Conservation (phyloP, 1,140 invertebrate genomes). For the Diploscapter pachys region DNA sequence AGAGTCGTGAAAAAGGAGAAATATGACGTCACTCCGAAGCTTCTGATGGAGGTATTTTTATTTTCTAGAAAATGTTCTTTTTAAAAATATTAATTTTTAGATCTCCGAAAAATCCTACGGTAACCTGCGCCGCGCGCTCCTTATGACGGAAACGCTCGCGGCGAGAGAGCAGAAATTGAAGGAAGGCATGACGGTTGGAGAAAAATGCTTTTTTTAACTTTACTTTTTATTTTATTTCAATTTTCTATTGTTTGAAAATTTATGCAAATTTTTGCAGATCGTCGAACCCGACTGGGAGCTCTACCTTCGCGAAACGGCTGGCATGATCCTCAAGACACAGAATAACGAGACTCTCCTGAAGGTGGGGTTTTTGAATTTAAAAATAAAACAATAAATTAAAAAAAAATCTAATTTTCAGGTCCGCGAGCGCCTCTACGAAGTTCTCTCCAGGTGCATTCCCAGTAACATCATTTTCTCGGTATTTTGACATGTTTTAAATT, state of each 20-base stretch:
- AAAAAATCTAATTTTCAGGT: slow-evolving; percentile 56
- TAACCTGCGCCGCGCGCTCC: slow-evolving; percentile 85
- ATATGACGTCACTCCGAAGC: not conserved
- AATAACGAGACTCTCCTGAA: slow-evolving; percentile 76
- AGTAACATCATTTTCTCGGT: slow-evolving; percentile 85
- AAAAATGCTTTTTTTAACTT: slow-evolving; percentile 39
- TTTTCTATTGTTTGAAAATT: slow-evolving; percentile 61
- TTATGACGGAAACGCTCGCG: slow-evolving; percentile 79
- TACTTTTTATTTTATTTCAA: slow-evolving; percentile 65
- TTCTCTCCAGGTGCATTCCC: slow-evolving; percentile 88
- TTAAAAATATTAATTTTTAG: slow-evolving; percentile 68
- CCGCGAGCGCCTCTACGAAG: slow-evolving; percentile 82
- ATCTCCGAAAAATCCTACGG: slow-evolving; percentile 75
- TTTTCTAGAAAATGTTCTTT: slow-evolving; percentile 69
- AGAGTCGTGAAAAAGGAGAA: slow-evolving; percentile 23
- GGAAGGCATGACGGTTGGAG: not conserved
- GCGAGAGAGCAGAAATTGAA: slow-evolving; percentile 65
- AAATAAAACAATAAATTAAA: no score
- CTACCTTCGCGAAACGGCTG: slow-evolving; percentile 81
- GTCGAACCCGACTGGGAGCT: slow-evolving; percentile 87
- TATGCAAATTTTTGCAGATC: slow-evolving; percentile 75
- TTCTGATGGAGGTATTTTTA: slow-evolving; percentile 17
- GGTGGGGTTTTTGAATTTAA: slow-evolving; percentile 44
- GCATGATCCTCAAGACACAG: slow-evolving; percentile 81
- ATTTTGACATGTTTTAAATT: slow-evolving; percentile 17